Percentiles rank a stretch among this genome's conserved stretches.
Evolutionary conservation across 2,888 invertebrate species (phyloP).

Genomic region (Drosophila anceps): DNA sequence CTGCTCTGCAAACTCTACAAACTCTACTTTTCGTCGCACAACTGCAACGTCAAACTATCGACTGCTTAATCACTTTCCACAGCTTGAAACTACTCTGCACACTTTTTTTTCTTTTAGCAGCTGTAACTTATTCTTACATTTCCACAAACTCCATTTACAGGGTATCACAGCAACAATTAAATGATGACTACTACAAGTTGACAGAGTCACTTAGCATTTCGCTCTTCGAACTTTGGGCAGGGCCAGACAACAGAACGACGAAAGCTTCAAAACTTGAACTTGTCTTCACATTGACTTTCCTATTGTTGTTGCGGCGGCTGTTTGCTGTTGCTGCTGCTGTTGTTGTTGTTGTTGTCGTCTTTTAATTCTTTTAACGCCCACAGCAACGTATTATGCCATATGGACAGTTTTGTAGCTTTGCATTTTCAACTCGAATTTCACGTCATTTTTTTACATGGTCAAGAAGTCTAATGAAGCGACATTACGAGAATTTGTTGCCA

Average conservation of each 20-base stretch:
- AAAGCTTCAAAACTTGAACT: conserved; percentile 43
- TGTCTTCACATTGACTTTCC: conserved; percentile 33
- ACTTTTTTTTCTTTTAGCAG: not conserved
- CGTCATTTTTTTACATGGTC: conserved; percentile 1
- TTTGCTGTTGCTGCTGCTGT: conserved; percentile 40
- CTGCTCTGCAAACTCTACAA: no score
- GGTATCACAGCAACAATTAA: conserved; percentile 11
- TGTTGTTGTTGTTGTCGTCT: conserved; percentile 42
- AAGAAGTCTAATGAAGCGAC: not conserved
- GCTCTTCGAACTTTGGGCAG: conserved; percentile 37
- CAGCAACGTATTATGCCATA: conserved; percentile 35
- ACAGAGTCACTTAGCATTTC: conserved; percentile 50
- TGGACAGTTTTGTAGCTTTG: conserved; percentile 27
- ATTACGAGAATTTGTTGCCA: no score
- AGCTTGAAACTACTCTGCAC: not conserved
- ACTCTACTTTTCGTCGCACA: not conserved
- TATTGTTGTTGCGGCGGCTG: conserved; percentile 28
- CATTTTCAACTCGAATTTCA: conserved; percentile 10
- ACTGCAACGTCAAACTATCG: no score
- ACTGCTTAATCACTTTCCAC: no score
- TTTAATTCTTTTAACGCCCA: conserved; percentile 52
- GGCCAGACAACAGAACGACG: conserved; percentile 15
- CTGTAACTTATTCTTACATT: not conserved
- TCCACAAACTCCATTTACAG: not conserved
- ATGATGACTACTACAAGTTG: conserved; percentile 32